phyloP scores from a whole-genome alignment of 2,797 vertebrate species.

The Manis javanica region DNA sequence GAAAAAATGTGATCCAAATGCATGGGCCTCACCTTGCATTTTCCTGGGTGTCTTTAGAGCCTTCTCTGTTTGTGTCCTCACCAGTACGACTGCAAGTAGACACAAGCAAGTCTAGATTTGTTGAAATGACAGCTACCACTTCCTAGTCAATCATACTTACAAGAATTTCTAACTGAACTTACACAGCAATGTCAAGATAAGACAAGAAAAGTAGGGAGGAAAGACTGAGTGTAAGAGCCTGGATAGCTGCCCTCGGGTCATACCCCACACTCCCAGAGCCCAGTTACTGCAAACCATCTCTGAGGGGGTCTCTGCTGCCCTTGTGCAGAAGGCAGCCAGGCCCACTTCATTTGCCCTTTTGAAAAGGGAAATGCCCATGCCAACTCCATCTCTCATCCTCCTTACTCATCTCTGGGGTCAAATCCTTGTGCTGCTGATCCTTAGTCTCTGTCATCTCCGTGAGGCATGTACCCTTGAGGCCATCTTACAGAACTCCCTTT shows the following conservation, averaged over 20 bases:
- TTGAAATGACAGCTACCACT: neutral
- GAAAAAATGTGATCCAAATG: neutral
- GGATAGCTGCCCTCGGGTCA: neutral
- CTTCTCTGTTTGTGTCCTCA: too few relatives aligned
- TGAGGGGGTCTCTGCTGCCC: neutral
- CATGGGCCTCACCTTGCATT: neutral
- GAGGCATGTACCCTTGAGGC: constrained; percentile 15
- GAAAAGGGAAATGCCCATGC: neutral
- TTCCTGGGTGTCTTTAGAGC: too few relatives aligned
- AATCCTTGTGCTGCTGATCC: constrained; percentile 14
- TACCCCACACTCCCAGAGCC: neutral
- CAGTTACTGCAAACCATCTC: neutral
- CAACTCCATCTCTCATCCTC: neutral
- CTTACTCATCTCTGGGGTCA: neutral
- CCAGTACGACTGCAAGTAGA: neutral
- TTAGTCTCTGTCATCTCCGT: constrained; percentile 47
- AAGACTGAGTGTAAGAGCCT: neutral
- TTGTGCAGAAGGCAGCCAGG: neutral
- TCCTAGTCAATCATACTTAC: neutral
- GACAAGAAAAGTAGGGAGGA: neutral
- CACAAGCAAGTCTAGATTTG: neutral
- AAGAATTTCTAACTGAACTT: neutral
- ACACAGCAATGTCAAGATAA: neutral
- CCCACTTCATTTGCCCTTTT: neutral
- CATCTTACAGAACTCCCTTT: constrained; percentile 40